A percentile compares a stretch with the other conserved stretches of the same genome.
Conservation (phyloP, 1,140 invertebrate species). For the Drosophila nigromelanica region DNA sequence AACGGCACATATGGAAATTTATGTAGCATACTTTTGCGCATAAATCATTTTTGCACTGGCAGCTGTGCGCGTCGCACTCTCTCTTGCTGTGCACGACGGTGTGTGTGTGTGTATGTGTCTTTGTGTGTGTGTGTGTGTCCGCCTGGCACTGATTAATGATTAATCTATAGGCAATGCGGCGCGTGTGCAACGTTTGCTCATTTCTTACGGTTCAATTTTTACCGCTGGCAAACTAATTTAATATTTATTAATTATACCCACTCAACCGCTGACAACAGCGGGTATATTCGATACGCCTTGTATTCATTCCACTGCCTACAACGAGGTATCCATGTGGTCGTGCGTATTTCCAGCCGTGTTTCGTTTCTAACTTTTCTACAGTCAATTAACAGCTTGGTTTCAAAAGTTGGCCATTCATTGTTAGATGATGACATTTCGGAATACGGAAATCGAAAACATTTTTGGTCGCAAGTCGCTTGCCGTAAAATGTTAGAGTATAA, state of each 20-base stretch:
- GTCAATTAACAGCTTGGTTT: not conserved
- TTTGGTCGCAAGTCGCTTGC: constrained; percentile 6
- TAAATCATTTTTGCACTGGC: constrained; percentile 50
- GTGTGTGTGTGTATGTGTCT: constrained; percentile 14
- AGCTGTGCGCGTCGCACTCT: constrained; percentile 17
- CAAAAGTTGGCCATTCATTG: not conserved
- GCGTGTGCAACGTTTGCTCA: constrained; percentile 26
- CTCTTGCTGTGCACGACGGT: not conserved
- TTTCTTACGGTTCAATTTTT: constrained; percentile 48
- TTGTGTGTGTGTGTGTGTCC: constrained; percentile 6
- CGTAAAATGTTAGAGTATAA: not conserved
- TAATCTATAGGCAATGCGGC: constrained; percentile 61
- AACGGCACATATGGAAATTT: constrained; percentile 47
- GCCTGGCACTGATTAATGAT: constrained; percentile 58
- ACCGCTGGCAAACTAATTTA: constrained; percentile 48
- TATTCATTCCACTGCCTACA: not conserved
- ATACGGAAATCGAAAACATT: not conserved
- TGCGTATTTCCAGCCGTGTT: no score
- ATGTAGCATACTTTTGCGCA: constrained; percentile 53
- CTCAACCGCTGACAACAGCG: not conserved
- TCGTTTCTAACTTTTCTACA: not conserved
- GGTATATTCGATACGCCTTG: constrained; percentile 7
- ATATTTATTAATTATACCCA: constrained; percentile 58
- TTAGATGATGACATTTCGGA: not conserved
- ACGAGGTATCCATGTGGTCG: no score